Conservation (phyloP, 2,797 vertebrate species). For the Helicolenus hilgendorfi region DNA sequence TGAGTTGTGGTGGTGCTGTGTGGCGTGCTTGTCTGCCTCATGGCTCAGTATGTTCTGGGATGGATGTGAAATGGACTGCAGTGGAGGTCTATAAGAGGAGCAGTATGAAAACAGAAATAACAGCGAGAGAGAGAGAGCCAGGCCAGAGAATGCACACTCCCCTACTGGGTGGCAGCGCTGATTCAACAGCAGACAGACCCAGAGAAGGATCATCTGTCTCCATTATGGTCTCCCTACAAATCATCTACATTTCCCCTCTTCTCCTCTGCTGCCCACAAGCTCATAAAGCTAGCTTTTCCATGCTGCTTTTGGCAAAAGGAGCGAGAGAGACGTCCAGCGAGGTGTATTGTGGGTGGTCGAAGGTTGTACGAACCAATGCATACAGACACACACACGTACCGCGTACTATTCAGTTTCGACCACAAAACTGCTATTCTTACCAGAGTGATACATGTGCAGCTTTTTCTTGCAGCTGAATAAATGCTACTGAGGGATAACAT, state of each 20-base stretch:
- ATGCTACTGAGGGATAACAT: slow-evolving; percentile 65
- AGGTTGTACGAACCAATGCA: slow-evolving; percentile 55
- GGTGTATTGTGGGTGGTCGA: slow-evolving; percentile 84
- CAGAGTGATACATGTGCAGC: slow-evolving; percentile 70
- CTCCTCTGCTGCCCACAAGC: slow-evolving; percentile 79
- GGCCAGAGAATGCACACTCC: slow-evolving; percentile 63
- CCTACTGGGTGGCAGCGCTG: slow-evolving; percentile 83
- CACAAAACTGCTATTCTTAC: slow-evolving; percentile 83
- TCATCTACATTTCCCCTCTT: slow-evolving; percentile 83
- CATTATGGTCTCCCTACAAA: slow-evolving; percentile 82
- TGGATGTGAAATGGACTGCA: slow-evolving; percentile 39
- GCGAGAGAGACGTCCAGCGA: slow-evolving; percentile 54
- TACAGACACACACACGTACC: slow-evolving; percentile 47
- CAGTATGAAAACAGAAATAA: slow-evolving; percentile 57
- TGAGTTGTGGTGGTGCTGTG: not conserved
- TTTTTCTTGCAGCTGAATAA: slow-evolving; percentile 84
- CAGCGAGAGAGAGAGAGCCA: slow-evolving; percentile 15
- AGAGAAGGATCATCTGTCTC: slow-evolving; percentile 81
- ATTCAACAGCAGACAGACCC: slow-evolving; percentile 83
- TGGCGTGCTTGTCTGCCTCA: not conserved
- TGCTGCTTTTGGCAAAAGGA: slow-evolving; percentile 79
- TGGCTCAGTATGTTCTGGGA: slow-evolving; percentile 6
- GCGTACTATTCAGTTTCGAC: slow-evolving; percentile 70
- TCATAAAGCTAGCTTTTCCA: slow-evolving; percentile 83
- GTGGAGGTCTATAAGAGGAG: slow-evolving; percentile 47